These are phyloP conservation scores for Archilochus colubris DNA, from an alignment of 2,113 vertebrate genomes.

Conservation along the genomic window DNA sequence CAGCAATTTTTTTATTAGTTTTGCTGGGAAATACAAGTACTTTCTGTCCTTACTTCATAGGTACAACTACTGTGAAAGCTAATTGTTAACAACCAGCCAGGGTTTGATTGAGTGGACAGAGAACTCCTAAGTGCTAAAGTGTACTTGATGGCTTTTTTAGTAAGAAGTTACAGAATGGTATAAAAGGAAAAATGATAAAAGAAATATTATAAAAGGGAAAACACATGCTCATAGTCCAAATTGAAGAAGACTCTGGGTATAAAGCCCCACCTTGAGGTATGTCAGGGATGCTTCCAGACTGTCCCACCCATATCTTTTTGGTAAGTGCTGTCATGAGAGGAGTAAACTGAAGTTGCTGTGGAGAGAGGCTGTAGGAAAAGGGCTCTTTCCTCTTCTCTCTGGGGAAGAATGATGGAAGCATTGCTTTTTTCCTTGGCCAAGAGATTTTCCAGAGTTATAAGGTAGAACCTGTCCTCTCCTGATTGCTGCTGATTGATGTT, in stretches of 20 bases:
- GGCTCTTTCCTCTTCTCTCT: background rate
- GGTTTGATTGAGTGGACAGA: background rate
- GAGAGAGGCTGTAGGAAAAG: background rate
- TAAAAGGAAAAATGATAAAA: background rate
- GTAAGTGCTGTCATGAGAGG: background rate
- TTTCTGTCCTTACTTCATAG: background rate
- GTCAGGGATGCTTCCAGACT: background rate
- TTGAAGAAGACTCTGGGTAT: background rate
- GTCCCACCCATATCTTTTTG: background rate
- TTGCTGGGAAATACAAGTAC: background rate
- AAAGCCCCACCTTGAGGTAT: background rate
- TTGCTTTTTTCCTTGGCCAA: background rate
- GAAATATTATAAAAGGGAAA: background rate
- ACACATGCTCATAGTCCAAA: background rate
- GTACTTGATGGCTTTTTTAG: background rate
- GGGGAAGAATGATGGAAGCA: background rate
- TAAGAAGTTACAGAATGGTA: background rate
- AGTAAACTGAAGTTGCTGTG: background rate
- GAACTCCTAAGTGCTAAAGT: background rate
- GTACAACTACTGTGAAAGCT: background rate
- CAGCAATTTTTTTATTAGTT: background rate
- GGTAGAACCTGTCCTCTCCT: fast-evolving
- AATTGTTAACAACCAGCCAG: background rate
- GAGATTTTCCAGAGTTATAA: background rate
- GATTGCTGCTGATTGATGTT: too few relatives aligned